Conservation (phyloP, 23 tunicate genomes). For the Styela plicata region DNA sequence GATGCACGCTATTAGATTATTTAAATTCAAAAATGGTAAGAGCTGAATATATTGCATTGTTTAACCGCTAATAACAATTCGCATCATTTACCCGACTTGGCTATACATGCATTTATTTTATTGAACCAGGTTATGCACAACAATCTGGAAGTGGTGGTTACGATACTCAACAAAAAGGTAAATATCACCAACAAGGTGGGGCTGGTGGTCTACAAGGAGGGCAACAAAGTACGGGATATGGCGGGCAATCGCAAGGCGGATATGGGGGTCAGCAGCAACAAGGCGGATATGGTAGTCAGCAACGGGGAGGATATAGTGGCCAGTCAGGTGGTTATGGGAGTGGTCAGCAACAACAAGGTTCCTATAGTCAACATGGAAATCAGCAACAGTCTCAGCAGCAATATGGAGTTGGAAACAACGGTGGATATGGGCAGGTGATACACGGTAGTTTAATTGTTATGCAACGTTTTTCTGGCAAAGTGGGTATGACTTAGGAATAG, state of each 20-base stretch:
- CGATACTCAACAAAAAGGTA: conserved; percentile 2
- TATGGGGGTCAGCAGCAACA: conserved; percentile 9
- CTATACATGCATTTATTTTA: not conserved
- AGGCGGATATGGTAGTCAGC: conserved; percentile 6
- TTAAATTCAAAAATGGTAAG: not conserved
- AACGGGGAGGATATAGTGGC: conserved; percentile 1
- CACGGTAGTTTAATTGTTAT: too few relatives aligned
- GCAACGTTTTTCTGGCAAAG: too few relatives aligned
- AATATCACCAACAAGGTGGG: not conserved
- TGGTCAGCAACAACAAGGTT: conserved; percentile 1
- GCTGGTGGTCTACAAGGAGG: conserved; percentile 7
- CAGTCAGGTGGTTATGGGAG: not conserved
- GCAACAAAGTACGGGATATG: not conserved
- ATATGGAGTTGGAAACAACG: conserved; percentile 7
- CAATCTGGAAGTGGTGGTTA: conserved; percentile 3
- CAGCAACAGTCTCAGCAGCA: conserved; percentile 12
- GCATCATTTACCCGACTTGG: too few relatives aligned
- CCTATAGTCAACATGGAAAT: conserved; percentile 3
- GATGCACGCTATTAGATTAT: not conserved
- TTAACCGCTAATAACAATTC: too few relatives aligned
- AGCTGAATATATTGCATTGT: too few relatives aligned
- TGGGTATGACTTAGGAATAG: too few relatives aligned
- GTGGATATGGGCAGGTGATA: not conserved
- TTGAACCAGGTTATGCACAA: not conserved
- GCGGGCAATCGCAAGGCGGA: not conserved